Evolutionary conservation across 2,888 invertebrate genomes (phyloP), one percentile per base, ranked within the genome.

Genomic region (Heteropelma amictum): DNA sequence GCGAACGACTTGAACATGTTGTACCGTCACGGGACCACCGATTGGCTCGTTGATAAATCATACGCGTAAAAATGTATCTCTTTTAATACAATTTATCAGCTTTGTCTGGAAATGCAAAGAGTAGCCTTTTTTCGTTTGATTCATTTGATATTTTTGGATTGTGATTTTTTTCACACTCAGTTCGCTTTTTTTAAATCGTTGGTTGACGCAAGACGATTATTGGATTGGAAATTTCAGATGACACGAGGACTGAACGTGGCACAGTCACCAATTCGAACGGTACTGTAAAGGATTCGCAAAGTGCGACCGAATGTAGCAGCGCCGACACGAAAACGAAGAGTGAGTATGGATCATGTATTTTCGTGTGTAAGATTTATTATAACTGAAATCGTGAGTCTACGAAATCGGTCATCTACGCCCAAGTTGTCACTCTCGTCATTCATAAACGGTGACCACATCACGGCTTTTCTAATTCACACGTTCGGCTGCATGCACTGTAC

Each of bases 251-350:
- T 58, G 83, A 84, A 19, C 76, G 78, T 54, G 84, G 77, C 40
- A 64, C 35, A 63, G 83, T 85, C 80, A 79, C 76, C 72, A 83
- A 79, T 76, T 85, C 85, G 56, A 88, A 88, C 84, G 88, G 88
- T 64, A 83, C 81, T 58, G 72, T 84, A 71, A 87, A 83, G 72
- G 70, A 53, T 53, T 64, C 53, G 35, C 10, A 56, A 30, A 76
- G 28, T 53, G 61, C 33, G 42, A 76, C 45, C 42, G 72, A 76
- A 65, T 69, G 72, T 12, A 21, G 63, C 51, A 61, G 56, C 12
- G 61, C 68, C 63, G 67, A 64, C 67, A 72, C 61, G 35, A 77
- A 77, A 17, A 78, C 72, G 10, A 77, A 79, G 68, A 77, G 81
- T 81, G 77, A 81, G 81, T 79, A 71, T 38, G 49, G 64, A 35